A percentile compares a stretch with the other conserved stretches of the same genome.
Conservation (phyloP, 1,140 invertebrate genomes). For the Cepaea nemoralis region DNA sequence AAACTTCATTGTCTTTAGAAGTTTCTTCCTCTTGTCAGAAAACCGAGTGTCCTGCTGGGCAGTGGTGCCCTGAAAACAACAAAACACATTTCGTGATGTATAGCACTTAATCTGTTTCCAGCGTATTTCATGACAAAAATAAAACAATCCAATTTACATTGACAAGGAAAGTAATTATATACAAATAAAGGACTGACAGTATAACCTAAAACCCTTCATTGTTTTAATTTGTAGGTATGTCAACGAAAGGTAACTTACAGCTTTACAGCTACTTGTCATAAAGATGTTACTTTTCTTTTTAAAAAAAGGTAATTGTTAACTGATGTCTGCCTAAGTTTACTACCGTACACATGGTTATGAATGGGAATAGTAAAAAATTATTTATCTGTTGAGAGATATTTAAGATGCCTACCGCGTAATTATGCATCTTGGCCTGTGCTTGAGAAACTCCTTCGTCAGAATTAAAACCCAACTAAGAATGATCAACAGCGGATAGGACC, state of each 20-base stretch:
- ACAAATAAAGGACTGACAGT: no score
- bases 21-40: conserved; percentile 98
- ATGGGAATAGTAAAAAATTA: neutral
- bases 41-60: conserved; percentile 98
- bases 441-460: conserved; percentile 34
- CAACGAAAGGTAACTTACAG: no score
- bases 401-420: conserved; percentile 33
- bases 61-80: conserved; percentile 86
- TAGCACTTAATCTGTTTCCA: no score
- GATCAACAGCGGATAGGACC: conserved; percentile 14
- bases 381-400: neutral
- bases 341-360: neutral
- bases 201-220: no score
- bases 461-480: conserved; percentile 25
- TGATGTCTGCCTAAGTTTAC: neutral
- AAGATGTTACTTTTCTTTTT: no score
- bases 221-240: no score
- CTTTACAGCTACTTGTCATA: no score
- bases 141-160: neutral
- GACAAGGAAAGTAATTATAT: no score
- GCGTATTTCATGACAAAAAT: conserved; percentile 20
- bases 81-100: no score
- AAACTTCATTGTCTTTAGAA: conserved; percentile 99
- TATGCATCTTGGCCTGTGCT: conserved; percentile 31
- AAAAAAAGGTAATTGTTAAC: neutral